Conservation (phyloP, 2,888 invertebrate genomes). For the Pheosia gnoma region DNA sequence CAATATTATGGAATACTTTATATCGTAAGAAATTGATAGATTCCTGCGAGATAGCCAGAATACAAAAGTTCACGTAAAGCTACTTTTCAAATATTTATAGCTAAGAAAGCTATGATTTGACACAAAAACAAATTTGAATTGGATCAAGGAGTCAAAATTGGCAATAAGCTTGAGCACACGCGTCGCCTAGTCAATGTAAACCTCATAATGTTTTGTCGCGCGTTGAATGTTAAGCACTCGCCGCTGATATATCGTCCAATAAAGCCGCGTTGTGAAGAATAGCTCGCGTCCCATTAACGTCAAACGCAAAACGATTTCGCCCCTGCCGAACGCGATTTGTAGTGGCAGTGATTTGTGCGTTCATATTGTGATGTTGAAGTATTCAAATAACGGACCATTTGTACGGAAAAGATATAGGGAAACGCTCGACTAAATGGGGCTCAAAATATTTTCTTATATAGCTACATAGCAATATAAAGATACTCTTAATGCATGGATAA, state of each 20-base stretch:
- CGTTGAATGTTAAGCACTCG: constrained; percentile 40
- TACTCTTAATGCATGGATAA: too few species aligned
- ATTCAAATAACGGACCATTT: constrained; percentile 48
- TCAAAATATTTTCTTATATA: too few species aligned
- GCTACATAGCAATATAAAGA: too few species aligned
- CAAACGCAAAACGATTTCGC: constrained; percentile 67
- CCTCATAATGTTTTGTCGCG: constrained; percentile 34
- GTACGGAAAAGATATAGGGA: neutral
- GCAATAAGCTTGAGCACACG: constrained; percentile 10
- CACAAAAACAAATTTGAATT: constrained; percentile 10
- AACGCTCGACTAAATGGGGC: neutral
- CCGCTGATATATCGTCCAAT: constrained; percentile 68
- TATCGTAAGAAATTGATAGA: too few species aligned
- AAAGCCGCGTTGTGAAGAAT: constrained; percentile 73
- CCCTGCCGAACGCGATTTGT: constrained; percentile 65
- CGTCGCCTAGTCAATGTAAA: constrained; percentile 21
- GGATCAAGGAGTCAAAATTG: constrained; percentile 9
- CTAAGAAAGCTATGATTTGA: neutral
- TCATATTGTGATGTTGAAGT: constrained; percentile 58
- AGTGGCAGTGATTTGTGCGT: constrained; percentile 67
- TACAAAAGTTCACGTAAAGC: too few species aligned
- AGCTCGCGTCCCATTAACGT: constrained; percentile 74
- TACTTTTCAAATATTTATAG: too few species aligned
- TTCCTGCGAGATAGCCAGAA: too few species aligned
- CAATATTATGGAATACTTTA: too few species aligned